Evolutionary conservation across 1,140 invertebrate species (phyloP).

Genomic region (Streblospio benedicti): DNA sequence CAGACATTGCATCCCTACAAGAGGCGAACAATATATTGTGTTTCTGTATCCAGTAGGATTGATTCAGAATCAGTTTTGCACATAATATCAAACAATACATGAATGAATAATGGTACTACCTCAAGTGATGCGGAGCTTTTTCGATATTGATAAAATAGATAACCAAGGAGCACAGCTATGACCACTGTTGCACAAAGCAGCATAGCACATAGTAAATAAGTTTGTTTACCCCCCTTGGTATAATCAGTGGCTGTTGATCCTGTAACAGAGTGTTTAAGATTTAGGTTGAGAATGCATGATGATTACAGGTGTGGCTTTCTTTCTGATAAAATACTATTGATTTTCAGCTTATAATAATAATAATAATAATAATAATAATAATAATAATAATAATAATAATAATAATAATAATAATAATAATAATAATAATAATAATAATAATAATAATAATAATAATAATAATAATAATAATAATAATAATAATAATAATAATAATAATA

Average conservation of each 20-base stretch:
- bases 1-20: background rate
- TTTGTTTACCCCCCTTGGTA: no score
- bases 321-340: background rate
- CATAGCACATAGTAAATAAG: no score
- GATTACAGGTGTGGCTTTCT: no score
- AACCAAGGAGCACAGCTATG: background rate
- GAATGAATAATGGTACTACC: no score
- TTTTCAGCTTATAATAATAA: constrained; percentile 5
- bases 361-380: constrained; percentile 13
- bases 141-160: background rate
- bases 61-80: no score
- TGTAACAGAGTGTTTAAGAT: no score
- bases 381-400: constrained; percentile 12
- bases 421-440: constrained; percentile 13
- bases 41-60: no score
- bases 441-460: constrained; percentile 5
- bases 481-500: constrained; percentile 4
- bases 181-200: background rate
- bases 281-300: no score
- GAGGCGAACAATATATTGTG: no score
- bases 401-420: constrained; percentile 11
- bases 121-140: background rate
- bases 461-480: constrained; percentile 5
- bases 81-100: no score
- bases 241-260: no score